Evolutionary conservation across 2,113 vertebrate species (phyloP).

Genomic region (Callithrix jacchus): DNA sequence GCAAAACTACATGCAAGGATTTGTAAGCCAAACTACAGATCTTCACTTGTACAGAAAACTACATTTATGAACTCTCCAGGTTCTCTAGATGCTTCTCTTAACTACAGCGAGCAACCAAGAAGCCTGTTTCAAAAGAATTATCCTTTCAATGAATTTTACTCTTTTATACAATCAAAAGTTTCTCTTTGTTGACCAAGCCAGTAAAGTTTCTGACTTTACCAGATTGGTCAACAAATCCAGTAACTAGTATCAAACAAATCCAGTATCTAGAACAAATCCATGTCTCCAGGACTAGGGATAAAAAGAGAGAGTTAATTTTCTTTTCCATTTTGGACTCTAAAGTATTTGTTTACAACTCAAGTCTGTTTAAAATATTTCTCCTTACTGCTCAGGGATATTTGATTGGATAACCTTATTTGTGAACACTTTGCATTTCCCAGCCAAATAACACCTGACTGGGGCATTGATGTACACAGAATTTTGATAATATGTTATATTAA

Average conservation of each 20-base stretch:
- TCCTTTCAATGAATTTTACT: too few relatives aligned
- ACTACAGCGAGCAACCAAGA: not conserved
- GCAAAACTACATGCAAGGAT: not conserved
- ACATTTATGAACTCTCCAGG: not conserved
- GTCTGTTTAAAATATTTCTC: slow-evolving; percentile 3
- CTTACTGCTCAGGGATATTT: not conserved
- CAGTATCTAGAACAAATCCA: too few relatives aligned
- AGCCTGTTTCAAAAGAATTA: not conserved
- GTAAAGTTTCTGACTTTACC: not conserved
- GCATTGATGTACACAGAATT: not conserved
- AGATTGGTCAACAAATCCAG: too few relatives aligned
- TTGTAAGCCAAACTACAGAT: not conserved
- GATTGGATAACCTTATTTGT: not conserved
- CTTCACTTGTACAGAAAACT: not conserved
- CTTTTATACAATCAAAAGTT: not conserved
- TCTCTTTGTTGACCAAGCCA: not conserved
- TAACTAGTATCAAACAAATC: too few relatives aligned
- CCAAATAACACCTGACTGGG: not conserved
- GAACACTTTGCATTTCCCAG: not conserved
- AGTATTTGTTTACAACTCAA: not conserved
- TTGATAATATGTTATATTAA: not conserved
- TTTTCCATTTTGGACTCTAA: not conserved
- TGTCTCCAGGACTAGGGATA: not conserved
- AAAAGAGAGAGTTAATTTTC: not conserved
- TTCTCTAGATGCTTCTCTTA: not conserved